Evolutionary conservation across 2,113 vertebrate species (phyloP).

Genomic region (Pluvialis apricaria): DNA sequence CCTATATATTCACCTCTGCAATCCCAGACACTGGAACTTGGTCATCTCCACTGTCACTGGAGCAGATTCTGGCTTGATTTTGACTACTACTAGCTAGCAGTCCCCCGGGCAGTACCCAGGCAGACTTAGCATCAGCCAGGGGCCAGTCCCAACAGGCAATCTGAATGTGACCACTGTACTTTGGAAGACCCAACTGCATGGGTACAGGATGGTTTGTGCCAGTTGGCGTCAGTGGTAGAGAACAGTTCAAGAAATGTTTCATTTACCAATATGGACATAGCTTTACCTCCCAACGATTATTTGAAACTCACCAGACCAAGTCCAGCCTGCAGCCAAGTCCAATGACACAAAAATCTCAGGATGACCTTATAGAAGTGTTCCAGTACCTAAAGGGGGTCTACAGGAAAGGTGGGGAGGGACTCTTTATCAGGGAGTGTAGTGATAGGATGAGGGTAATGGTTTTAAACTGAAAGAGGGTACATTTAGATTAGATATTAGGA

Average conservation of each 20-base stretch:
- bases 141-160: not conserved
- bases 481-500: not conserved
- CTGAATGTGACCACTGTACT: not conserved
- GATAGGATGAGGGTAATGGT: not conserved
- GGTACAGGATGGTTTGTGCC: not conserved
- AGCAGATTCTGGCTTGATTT: not conserved
- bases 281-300: not conserved
- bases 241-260: not conserved
- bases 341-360: not conserved
- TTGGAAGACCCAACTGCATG: not conserved
- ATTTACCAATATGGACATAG: not conserved
- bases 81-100: not conserved
- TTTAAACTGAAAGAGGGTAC: not conserved
- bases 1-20: not conserved
- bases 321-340: not conserved
- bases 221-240: not conserved
- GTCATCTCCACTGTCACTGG: not conserved
- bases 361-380: not conserved
- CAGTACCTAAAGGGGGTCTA: not conserved
- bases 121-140: not conserved
- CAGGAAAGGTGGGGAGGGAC: not conserved
- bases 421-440: not conserved
- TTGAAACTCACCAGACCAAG: not conserved
- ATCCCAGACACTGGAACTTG: not conserved
- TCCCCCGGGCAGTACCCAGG: not conserved